A percentile compares a stretch with the other conserved stretches of the same genome.
These are phyloP conservation scores for Nannospalax galili DNA, from an alignment of 2,113 vertebrate species.

Conservation along the genomic window DNA sequence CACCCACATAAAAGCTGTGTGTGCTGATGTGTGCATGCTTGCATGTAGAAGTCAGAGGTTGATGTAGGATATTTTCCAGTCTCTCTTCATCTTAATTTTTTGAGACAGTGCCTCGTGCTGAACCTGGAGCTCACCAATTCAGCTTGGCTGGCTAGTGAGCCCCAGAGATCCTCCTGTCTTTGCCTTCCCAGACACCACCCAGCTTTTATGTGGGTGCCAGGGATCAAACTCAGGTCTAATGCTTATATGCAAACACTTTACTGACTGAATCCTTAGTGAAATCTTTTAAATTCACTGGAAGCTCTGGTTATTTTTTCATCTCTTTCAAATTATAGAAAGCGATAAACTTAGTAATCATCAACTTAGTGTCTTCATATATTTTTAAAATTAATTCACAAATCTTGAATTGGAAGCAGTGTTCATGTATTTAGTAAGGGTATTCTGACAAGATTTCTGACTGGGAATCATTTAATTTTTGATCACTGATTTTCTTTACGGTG, in stretches of 20 bases:
- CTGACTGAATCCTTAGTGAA: neutral
- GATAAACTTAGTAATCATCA: neutral
- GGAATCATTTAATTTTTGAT: neutral
- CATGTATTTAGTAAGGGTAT: neutral
- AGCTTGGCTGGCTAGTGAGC: neutral
- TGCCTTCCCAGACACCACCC: neutral
- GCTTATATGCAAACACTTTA: neutral
- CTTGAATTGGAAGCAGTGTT: neutral
- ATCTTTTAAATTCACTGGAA: neutral
- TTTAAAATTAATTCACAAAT: conserved; percentile 32
- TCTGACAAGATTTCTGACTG: conserved; percentile 20
- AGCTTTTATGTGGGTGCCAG: neutral
- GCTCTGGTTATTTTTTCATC: no score
- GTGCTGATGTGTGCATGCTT: neutral
- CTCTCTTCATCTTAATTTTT: neutral
- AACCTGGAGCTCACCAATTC: neutral
- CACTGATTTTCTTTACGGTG: neutral
- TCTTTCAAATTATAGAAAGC: conserved; percentile 4
- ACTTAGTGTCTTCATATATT: neutral
- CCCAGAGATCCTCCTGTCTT: neutral
- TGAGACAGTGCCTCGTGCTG: neutral
- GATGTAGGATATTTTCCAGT: neutral
- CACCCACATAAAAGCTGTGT: no score
- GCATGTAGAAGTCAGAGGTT: neutral
- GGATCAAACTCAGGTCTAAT: neutral